These are phyloP conservation scores for Podarcis lilfordi DNA, from an alignment of 2,797 vertebrate species.

Conservation along the genomic window DNA sequence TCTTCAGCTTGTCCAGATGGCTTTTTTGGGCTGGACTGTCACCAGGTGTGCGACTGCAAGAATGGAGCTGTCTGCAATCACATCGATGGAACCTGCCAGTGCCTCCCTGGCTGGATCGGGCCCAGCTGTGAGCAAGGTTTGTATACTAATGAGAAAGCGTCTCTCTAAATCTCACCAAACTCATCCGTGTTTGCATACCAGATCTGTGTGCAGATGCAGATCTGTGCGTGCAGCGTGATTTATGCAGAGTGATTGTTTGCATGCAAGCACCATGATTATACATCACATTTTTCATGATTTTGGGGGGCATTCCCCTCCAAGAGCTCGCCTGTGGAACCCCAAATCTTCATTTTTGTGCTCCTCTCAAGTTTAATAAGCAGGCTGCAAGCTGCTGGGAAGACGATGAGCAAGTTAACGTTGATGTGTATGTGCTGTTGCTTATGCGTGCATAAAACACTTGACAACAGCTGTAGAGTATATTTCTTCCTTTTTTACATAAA, in stretches of 20 bases:
- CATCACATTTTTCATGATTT: too few species aligned
- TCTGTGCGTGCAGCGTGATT: neutral
- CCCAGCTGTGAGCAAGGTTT: conserved; percentile 71
- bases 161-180: neutral
- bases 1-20: conserved; percentile 81
- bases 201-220: neutral
- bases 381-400: neutral
- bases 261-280: too few species aligned
- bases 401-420: neutral
- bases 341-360: neutral
- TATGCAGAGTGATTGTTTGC: too few species aligned
- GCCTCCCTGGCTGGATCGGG: conserved; percentile 80
- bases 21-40: conserved; percentile 85
- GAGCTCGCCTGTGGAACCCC: neutral
- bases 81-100: conserved; percentile 79
- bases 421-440: neutral
- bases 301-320: too few species aligned
- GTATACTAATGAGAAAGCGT: conserved; percentile 23
- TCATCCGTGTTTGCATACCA: neutral
- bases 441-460: neutral
- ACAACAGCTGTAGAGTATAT: neutral
- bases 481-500: neutral
- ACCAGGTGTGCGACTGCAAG: conserved; percentile 86
- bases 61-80: conserved; percentile 83
- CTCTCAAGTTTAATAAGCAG: neutral